Conservation (phyloP, 2,113 vertebrate species). For the Melanotaenia duboulayi region DNA sequence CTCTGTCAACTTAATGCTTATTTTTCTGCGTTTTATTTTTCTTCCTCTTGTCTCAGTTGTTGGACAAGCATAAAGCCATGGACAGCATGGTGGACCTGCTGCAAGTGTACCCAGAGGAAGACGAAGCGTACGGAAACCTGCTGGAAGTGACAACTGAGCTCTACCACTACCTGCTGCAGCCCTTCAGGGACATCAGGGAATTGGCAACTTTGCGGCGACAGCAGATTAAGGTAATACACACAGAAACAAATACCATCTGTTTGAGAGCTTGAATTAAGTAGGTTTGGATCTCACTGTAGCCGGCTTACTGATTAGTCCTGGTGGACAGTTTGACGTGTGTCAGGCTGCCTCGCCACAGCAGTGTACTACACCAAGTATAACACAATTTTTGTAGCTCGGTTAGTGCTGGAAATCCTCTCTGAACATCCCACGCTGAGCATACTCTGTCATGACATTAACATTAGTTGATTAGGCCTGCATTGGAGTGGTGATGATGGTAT, state of each 20-base stretch:
- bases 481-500: conserved; percentile 17
- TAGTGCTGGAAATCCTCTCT: neutral
- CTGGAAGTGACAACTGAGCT: conserved; percentile 95
- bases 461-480: conserved; percentile 34
- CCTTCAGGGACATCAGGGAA: conserved; percentile 98
- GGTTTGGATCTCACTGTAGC: conserved; percentile 39
- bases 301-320: conserved; percentile 29
- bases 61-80: conserved; percentile 92
- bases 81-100: conserved; percentile 97
- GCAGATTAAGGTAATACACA: conserved; percentile 93
- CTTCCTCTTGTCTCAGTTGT: conserved; percentile 84
- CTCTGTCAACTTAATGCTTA: no score
- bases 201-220: conserved; percentile 95
- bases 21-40: neutral
- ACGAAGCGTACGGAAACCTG: conserved; percentile 89
- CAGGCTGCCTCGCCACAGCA: neutral
- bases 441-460: conserved; percentile 37
- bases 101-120: conserved; percentile 93
- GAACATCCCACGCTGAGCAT: conserved; percentile 4
- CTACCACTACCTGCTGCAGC: conserved; percentile 96
- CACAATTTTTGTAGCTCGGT: conserved; percentile 19
- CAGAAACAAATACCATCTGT: conserved; percentile 59
- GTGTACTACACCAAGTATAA: neutral
- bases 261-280: conserved; percentile 51
- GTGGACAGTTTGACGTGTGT: conserved; percentile 12